Base-by-base conservation (phyloP, 1,140 invertebrate genomes). In the Heterodera carotae region DNA sequence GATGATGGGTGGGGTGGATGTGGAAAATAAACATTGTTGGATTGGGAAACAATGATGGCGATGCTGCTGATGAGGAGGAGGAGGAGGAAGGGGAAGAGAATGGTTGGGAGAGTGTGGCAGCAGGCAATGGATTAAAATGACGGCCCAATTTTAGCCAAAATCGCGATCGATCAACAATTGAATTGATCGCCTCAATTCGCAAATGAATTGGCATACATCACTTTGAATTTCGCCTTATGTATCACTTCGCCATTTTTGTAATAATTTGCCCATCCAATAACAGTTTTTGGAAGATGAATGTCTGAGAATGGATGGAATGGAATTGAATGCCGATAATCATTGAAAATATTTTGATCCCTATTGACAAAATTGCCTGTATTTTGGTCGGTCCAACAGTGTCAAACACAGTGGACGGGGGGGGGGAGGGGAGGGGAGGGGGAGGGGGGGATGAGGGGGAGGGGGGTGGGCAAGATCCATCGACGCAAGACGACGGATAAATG, bases 41-140 rank as follows among this genome's bases (percentile, higher is more conserved):
- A 56, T 56, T 56, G 48, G 48, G 48, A 56, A 56, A 56, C 48
- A 56, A 56, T 56, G 48, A 56, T 56, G 48, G 48, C 18, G 48
- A 15, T 56, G 48, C 48, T 56, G 15, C 5, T 15, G 48, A 56
- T 12, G 48, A 22, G 12, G 48, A 18, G 48, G 12, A 18, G 4
- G 48, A 18, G 48, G 48, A 22, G 48, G 48, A 18, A 18, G 22
- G 48, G 12, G 48, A 18, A 15, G 18, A 18, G 48, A 56, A n/a
- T n/a, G n/a, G n/a, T n/a, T n/a, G n/a, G n/a, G n/a, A n/a, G n/a
- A n/a, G n/a, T n/a, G n/a, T n/a, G n/a, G n/a, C n/a, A n/a, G n/a
- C n/a, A n/a, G n/a, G n/a, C n/a, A n/a, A n/a, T n/a, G 12, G 48
- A 18, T 4, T 12, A 56, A 18, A 56, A 18, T 56, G 48, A 22